A percentile compares a stretch with the other conserved stretches of the same genome.
phyloP scores from a whole-genome alignment of 2,888 invertebrate species.

The Hofmannophila pseudospretella region DNA sequence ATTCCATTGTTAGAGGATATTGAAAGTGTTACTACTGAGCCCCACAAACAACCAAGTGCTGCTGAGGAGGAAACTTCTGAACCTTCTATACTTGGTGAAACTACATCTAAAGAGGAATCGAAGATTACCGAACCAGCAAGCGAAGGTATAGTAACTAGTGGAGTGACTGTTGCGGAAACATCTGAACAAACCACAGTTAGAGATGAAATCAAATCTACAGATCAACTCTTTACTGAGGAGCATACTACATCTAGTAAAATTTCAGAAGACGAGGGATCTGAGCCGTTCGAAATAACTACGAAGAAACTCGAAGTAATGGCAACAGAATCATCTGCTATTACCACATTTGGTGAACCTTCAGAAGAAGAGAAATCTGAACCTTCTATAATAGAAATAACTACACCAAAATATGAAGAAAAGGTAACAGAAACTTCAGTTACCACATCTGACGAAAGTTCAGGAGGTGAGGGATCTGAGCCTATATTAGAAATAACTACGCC shows the following conservation, averaged over 20 bases:
- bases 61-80: slow-evolving; percentile 34
- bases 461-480: slow-evolving; percentile 1
- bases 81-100: slow-evolving; percentile 16
- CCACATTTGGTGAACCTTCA: not conserved
- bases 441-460: not conserved
- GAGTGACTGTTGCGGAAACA: not conserved
- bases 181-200: not conserved
- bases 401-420: not conserved
- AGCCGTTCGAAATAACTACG: slow-evolving; percentile 3
- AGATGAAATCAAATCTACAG: not conserved
- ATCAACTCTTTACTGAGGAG: slow-evolving; percentile 2
- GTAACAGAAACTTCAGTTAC: slow-evolving; percentile 1
- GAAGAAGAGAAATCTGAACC: slow-evolving; percentile 3
- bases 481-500: slow-evolving; percentile 3
- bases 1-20: slow-evolving; percentile 20
- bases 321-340: slow-evolving; percentile 1
- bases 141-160: not conserved
- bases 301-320: not conserved
- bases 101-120: slow-evolving; percentile 19
- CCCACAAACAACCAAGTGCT: slow-evolving; percentile 48
- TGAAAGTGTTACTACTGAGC: slow-evolving; percentile 27
- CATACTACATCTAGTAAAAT: not conserved
- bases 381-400: slow-evolving; percentile 1
- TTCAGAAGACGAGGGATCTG: slow-evolving; percentile 1
- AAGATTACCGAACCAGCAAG: slow-evolving; percentile 19